These are phyloP conservation scores for Lasioglossum pauxillum DNA, from an alignment of 2,888 invertebrate genomes.

Conservation along the genomic window DNA sequence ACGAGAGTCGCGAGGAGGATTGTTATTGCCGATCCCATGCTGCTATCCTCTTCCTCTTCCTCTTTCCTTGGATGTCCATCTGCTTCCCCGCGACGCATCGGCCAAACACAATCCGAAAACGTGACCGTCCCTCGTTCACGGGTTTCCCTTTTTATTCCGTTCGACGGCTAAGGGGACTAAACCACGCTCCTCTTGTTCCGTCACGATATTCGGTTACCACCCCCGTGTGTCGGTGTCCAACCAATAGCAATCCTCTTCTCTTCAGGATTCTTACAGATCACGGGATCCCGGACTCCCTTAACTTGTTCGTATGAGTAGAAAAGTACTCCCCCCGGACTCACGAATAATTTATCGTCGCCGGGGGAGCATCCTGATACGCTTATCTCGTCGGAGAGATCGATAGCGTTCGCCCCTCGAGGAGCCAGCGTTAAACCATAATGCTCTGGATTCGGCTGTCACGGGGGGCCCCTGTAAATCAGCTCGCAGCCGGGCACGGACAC, in stretches of 20 bases:
- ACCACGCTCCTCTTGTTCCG: neutral
- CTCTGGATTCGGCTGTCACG: neutral
- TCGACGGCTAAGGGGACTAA: neutral
- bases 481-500: neutral
- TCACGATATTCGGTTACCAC: conserved; percentile 1
- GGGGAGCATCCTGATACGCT: neutral
- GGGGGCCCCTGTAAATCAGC: neutral
- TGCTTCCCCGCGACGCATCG: neutral
- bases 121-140: neutral
- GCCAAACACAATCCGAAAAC: neutral
- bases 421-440: neutral
- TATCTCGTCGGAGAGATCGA: conserved; percentile 5
- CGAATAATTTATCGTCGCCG: conserved; percentile 17
- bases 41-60: conserved; percentile 69
- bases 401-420: neutral
- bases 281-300: too few species aligned
- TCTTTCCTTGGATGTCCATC: neutral
- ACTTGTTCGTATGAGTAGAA: neutral
- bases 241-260: neutral
- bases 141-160: neutral
- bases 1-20: conserved; percentile 65
- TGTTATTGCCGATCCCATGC: conserved; percentile 61
- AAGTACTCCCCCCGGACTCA: neutral
- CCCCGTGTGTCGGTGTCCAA: neutral
- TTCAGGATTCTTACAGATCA: conserved; percentile 1